Percentiles rank a stretch among this genome's conserved stretches.
phyloP scores from a whole-genome alignment of 2,113 vertebrate species.

The Empidonax alnorum region DNA sequence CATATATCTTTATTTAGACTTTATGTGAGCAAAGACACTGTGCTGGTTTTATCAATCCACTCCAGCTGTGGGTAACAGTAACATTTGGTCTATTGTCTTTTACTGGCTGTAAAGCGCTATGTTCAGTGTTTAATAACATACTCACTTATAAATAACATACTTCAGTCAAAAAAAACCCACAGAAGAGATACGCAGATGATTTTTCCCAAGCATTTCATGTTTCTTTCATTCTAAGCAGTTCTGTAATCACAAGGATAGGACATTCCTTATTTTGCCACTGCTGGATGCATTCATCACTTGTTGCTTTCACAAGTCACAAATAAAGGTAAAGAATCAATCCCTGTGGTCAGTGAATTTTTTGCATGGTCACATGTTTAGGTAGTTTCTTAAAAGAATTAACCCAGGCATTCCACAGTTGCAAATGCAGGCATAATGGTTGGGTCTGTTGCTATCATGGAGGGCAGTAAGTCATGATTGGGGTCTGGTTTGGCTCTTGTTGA shows the following conservation, averaged over 20 bases:
- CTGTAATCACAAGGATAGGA: background rate
- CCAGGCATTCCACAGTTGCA: background rate
- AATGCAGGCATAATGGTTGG: background rate
- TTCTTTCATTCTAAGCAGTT: slow-evolving; percentile 18
- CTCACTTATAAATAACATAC: slow-evolving; percentile 41
- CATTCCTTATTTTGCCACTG: slow-evolving; percentile 1
- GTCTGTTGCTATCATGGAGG: background rate
- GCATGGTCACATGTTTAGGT: background rate
- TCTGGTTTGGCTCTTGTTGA: background rate
- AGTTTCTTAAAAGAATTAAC: background rate
- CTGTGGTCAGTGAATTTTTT: background rate
- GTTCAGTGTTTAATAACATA: slow-evolving; percentile 37
- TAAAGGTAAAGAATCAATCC: background rate
- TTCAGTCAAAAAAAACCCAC: background rate
- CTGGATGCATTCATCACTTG: background rate
- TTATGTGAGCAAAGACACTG: slow-evolving; percentile 33
- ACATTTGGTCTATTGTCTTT: slow-evolving; percentile 64
- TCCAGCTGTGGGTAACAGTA: slow-evolving; percentile 31
- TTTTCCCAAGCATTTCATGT: slow-evolving; percentile 8
- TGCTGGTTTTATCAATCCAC: slow-evolving; percentile 41
- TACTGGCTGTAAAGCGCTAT: slow-evolving; percentile 33
- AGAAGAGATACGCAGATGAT: background rate
- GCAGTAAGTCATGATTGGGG: background rate
- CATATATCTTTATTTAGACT: slow-evolving; percentile 36
- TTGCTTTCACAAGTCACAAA: background rate